Conservation (phyloP, 2,888 invertebrate genomes). For the Hirtodrosophila cameraria region DNA sequence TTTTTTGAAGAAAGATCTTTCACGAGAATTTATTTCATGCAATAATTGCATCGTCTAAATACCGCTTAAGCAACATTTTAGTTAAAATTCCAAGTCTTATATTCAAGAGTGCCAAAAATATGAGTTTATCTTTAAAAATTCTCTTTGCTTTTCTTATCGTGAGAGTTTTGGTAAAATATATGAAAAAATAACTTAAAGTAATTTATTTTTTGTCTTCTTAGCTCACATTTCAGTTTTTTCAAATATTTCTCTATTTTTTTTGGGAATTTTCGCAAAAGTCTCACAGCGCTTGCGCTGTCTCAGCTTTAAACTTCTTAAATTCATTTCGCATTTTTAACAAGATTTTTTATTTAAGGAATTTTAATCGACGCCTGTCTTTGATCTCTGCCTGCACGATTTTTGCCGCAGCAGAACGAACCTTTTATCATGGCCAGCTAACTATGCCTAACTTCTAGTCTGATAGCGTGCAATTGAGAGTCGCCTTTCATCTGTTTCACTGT, state of each 20-base stretch:
- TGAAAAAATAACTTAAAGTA: background rate
- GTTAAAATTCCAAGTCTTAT: no score
- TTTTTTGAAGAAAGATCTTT: no score
- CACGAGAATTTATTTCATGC: no score
- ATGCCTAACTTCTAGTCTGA: constrained; percentile 32
- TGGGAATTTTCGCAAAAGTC: constrained; percentile 9
- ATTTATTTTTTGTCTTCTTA: background rate
- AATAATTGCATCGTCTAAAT: no score
- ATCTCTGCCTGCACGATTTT: constrained; percentile 48
- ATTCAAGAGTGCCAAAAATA: no score
- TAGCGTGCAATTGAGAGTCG: constrained; percentile 32
- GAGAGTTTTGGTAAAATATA: background rate
- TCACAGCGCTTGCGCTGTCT: constrained; percentile 3
- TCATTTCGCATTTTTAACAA: constrained; percentile 24
- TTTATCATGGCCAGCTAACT: constrained; percentile 31
- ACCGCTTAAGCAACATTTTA: no score
- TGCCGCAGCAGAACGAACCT: constrained; percentile 14
- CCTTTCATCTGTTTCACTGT: constrained; percentile 56
- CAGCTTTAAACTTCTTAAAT: constrained; percentile 13
- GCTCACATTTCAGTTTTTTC: background rate
- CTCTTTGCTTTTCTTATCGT: background rate
- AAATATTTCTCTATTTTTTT: background rate
- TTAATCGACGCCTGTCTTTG: constrained; percentile 65
- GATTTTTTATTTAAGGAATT: constrained; percentile 50
- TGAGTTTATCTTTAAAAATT: no score